These are phyloP conservation scores for Bombycilla garrulus DNA, from an alignment of 2,113 vertebrate species.

Conservation along the genomic window DNA sequence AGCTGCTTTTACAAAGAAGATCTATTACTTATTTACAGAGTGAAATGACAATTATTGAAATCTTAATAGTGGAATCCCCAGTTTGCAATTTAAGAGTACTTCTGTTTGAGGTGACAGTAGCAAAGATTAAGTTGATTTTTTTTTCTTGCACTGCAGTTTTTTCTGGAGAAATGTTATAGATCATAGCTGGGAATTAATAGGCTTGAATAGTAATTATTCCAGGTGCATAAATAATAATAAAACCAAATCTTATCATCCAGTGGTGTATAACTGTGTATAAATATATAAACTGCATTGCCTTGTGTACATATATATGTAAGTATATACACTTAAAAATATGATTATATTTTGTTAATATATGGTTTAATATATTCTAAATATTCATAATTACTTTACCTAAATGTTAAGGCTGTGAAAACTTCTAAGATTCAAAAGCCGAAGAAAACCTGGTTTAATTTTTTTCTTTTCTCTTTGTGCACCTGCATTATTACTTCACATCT, in stretches of 20 bases:
- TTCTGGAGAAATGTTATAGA: background rate
- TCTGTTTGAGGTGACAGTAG: background rate
- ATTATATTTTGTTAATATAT: background rate
- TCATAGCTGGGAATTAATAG: background rate
- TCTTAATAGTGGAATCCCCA: background rate
- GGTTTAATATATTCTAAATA: background rate
- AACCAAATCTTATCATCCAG: background rate
- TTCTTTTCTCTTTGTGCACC: background rate
- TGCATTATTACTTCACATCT: background rate
- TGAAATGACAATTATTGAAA: background rate
- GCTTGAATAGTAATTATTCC: background rate
- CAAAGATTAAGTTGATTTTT: background rate
- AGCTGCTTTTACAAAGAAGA: slow-evolving; percentile 18
- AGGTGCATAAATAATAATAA: background rate
- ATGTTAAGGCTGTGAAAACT: background rate
- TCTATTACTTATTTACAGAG: background rate
- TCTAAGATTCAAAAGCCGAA: background rate
- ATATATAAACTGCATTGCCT: background rate
- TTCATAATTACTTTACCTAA: background rate
- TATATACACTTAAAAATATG: background rate
- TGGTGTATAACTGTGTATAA: background rate
- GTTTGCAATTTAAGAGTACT: slow-evolving; percentile 34
- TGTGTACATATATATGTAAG: background rate
- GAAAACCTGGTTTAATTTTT: background rate
- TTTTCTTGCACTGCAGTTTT: background rate